phyloP scores from a whole-genome alignment of 92 coral and sea anemone species.

The Actinostola sp. region DNA sequence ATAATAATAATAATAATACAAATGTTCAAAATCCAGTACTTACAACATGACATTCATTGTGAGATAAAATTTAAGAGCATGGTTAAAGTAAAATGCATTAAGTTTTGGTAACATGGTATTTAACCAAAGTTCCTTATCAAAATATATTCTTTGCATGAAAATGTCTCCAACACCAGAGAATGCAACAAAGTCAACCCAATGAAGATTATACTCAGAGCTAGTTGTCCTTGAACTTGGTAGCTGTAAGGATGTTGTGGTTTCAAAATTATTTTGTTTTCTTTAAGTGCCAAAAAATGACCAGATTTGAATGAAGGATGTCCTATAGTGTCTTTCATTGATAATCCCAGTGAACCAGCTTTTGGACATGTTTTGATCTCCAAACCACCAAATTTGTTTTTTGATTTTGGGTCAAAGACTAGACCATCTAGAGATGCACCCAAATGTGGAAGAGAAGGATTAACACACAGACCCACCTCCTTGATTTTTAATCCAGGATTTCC shows the following conservation, averaged over 20 bases:
- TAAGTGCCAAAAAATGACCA: background rate
- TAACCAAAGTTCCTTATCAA: slow-evolving; percentile 37
- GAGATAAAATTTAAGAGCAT: background rate
- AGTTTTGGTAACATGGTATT: slow-evolving; percentile 44
- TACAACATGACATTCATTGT: background rate
- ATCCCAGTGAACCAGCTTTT: slow-evolving; percentile 39
- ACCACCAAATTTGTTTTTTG: slow-evolving; percentile 43
- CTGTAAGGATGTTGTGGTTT: slow-evolving; percentile 28
- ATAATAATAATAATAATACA: too few species aligned
- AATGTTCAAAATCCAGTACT: background rate
- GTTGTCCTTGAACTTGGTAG: slow-evolving; percentile 51
- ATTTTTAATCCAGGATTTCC: slow-evolving; percentile 31
- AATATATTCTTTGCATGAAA: slow-evolving; percentile 27
- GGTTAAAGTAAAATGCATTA: slow-evolving; percentile 14
- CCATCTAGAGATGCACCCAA: slow-evolving; percentile 48
- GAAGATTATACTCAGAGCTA: slow-evolving; percentile 31
- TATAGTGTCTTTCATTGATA: slow-evolving; percentile 16
- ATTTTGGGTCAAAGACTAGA: slow-evolving; percentile 37
- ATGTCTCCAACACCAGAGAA: slow-evolving; percentile 34
- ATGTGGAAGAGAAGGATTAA: slow-evolving; percentile 52
- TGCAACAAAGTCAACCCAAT: slow-evolving; percentile 43
- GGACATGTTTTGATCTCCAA: slow-evolving; percentile 45
- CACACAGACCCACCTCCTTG: slow-evolving; percentile 35
- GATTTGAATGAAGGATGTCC: slow-evolving; percentile 15
- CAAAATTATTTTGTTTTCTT: too few species aligned